Base-by-base conservation (phyloP, 2,797 vertebrate species). In the Propithecus perrieri region DNA sequence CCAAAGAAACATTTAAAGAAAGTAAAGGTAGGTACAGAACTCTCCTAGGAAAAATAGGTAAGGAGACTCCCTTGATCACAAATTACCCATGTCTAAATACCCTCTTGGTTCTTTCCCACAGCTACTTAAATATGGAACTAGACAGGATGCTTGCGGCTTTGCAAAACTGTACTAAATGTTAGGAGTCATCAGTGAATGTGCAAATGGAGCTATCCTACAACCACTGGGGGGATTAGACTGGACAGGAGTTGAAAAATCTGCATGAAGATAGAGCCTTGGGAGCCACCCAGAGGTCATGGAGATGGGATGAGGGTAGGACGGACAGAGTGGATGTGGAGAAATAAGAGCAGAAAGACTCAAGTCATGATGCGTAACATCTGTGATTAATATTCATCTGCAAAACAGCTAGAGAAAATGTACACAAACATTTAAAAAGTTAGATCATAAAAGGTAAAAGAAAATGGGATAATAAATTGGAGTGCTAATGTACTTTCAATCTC, bases 1-100 rank as follows among this genome's bases (percentile, higher is more conserved):
- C 94, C n/a, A 98, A 99, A 93, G 98, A 98, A 95, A 98, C 98
- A 55, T 91, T 98, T 46, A 98, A 98, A 75, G 99, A 99, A 98
- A 98, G 99, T 88, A 99, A 98, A 98, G 99, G 99, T 99, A 95
- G 78, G 57, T 28, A 41, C 14, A n/a, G 48, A 86, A 81, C 12
- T 88, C 33, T 57, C 57, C 38, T 33, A 55, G 85, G 72, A 72
- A 53, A 71, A 78, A 38, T 6, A 48, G 61, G 93, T 15, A 50
- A 74, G 22, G 67, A 38, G 24, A 46, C 55, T 61, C 53, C 71
- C 59, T 43, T 72, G 46, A 72, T 83, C 28, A 83, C 26, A 91
- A 35, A 63, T 38, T 11, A 50, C 33, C 0, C 20, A 0, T 65
- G 72, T 7, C 71, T 81, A n/a, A 15, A 26, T 28, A 43, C 17